phyloP scores from a whole-genome alignment of 2,888 invertebrate genomes.

The Lottia scabra region DNA sequence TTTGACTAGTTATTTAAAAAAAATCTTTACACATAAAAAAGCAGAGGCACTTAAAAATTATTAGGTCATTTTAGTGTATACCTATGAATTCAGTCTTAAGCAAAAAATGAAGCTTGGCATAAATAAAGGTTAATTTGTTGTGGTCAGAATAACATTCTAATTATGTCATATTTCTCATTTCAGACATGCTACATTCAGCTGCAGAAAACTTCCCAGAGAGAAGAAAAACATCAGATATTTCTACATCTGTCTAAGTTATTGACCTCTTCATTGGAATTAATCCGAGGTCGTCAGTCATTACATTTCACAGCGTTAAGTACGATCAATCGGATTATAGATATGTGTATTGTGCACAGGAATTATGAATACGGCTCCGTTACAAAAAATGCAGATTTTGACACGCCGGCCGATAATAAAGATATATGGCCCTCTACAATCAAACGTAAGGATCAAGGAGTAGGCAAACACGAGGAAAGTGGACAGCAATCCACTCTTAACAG shows the following conservation, averaged over 20 bases:
- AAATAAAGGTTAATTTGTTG: too few species aligned
- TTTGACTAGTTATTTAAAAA: too few species aligned
- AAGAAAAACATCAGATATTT: slow-evolving; percentile 62
- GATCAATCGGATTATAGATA: slow-evolving; percentile 74
- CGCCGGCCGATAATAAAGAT: slow-evolving; percentile 12
- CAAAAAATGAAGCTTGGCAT: too few species aligned
- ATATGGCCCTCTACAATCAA: slow-evolving; percentile 11
- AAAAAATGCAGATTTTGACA: slow-evolving; percentile 25
- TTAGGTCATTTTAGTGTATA: too few species aligned
- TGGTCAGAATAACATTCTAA: too few species aligned
- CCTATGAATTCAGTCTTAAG: too few species aligned
- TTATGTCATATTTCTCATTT: slow-evolving; percentile 9
- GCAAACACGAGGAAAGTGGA: slow-evolving; percentile 8
- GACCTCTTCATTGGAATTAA: slow-evolving; percentile 73
- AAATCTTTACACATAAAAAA: too few species aligned
- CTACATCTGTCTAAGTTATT: slow-evolving; percentile 72
- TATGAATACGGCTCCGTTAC: slow-evolving; percentile 55
- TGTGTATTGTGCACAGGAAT: slow-evolving; percentile 70
- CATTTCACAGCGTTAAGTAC: slow-evolving; percentile 76
- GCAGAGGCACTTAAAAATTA: too few species aligned
- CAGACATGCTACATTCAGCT: slow-evolving; percentile 61
- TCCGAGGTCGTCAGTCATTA: slow-evolving; percentile 74
- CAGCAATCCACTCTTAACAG: slow-evolving; percentile 31
- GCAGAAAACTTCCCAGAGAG: slow-evolving; percentile 38
- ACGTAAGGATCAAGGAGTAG: slow-evolving; percentile 6